Conservation (phyloP, 2,113 vertebrate genomes). For the Antechinus stuartii region DNA sequence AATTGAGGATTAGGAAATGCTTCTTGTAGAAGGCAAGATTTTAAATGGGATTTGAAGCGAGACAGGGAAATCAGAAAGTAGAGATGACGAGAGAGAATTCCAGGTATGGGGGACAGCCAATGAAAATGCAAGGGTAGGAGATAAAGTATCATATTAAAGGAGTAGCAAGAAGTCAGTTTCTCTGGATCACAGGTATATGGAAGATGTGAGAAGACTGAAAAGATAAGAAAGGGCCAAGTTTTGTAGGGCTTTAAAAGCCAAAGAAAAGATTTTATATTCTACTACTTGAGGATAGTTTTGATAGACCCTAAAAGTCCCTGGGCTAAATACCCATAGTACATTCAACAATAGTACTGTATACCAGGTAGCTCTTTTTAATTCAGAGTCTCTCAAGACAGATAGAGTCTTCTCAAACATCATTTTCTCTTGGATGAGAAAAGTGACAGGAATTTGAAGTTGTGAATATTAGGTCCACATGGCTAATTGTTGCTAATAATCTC, state of each 20-base stretch:
- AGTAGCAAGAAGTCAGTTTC: neutral
- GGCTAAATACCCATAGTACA: neutral
- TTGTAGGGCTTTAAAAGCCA: neutral
- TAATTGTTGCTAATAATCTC: neutral
- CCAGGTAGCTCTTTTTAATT: neutral
- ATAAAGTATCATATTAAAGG: neutral
- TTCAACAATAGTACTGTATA: neutral
- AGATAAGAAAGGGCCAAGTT: neutral
- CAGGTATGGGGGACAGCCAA: neutral
- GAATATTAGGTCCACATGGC: neutral
- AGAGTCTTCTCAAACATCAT: neutral
- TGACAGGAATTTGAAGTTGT: neutral
- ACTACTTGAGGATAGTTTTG: neutral
- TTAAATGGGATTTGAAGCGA: neutral
- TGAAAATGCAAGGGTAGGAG: neutral
- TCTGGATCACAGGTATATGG: neutral
- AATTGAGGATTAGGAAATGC: neutral
- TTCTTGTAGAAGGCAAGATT: neutral
- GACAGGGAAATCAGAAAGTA: neutral
- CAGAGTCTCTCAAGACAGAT: neutral
- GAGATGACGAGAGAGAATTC: neutral
- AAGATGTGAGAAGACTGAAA: neutral
- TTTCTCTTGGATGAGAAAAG: neutral
- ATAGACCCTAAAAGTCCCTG: neutral
- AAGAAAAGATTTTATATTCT: neutral